Evolutionary conservation across 35 echinoderm and acorn worm genomes (phyloP).

Genomic region (Antedon bifida): DNA sequence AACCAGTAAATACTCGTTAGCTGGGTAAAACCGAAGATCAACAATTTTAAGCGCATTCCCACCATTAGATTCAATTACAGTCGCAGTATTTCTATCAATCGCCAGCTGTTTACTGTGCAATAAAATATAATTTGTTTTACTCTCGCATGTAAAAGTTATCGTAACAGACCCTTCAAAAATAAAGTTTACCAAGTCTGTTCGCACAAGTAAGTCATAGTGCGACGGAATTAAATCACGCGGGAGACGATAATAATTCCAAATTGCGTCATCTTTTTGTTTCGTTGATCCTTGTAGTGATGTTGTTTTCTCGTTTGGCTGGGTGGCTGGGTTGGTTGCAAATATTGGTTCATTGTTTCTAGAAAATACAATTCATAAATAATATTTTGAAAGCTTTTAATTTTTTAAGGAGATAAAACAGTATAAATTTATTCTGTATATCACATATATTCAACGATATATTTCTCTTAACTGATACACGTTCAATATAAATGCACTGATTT

Average conservation of each 20-base stretch:
- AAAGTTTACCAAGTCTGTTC: conserved; percentile 43
- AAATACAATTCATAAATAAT: not conserved
- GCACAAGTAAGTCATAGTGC: conserved; percentile 61
- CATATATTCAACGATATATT: no score
- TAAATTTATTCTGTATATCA: no score
- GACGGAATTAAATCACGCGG: conserved; percentile 44
- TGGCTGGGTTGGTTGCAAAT: not conserved
- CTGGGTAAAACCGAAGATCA: conserved; percentile 2
- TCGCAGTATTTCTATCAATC: conserved; percentile 15
- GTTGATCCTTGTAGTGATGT: not conserved
- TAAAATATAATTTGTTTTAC: conserved; percentile 36
- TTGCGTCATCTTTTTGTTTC: not conserved
- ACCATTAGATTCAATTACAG: not conserved
- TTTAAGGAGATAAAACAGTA: no score
- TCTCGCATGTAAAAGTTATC: conserved; percentile 31
- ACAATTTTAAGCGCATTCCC: not conserved
- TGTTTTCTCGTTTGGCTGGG: not conserved
- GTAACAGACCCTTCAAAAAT: conserved; percentile 28
- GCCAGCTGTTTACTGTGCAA: conserved; percentile 60
- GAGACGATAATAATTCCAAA: conserved; percentile 68
- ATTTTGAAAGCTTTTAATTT: not conserved
- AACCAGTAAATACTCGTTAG: conserved; percentile 48
- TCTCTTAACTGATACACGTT: no score
- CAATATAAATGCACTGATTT: no score
- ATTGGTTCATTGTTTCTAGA: not conserved